These are phyloP conservation scores for Rhinella marina DNA, from an alignment of 2,797 vertebrate genomes.

Conservation along the genomic window DNA sequence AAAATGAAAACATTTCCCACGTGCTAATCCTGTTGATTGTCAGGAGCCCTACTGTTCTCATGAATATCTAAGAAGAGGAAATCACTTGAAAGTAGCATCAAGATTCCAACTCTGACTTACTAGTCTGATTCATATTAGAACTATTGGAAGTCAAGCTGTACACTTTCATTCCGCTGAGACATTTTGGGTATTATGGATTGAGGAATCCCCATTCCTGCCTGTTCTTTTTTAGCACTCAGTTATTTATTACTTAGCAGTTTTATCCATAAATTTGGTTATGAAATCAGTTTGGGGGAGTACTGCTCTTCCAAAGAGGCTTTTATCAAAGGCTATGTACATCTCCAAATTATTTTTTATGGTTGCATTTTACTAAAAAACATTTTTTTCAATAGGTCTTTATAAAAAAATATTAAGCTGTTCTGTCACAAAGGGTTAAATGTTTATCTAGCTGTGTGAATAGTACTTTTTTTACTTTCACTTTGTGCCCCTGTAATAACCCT, in stretches of 20 bases:
- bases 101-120: constrained; percentile 22
- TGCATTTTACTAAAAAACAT: too few species aligned
- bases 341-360: too few species aligned
- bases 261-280: constrained; percentile 34
- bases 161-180: constrained; percentile 25
- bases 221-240: constrained; percentile 29
- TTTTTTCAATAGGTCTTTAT: too few species aligned
- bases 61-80: constrained; percentile 17
- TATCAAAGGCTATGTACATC: background rate
- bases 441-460: too few species aligned
- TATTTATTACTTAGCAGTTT: constrained; percentile 38
- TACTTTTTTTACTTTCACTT: too few species aligned
- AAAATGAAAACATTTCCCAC: constrained; percentile 31
- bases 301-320: constrained; percentile 4
- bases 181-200: constrained; percentile 28
- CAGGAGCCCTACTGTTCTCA: constrained; percentile 34
- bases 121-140: background rate
- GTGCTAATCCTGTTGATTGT: constrained; percentile 28
- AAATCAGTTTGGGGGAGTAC: background rate
- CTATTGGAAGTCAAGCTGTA: constrained; percentile 24
- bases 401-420: too few species aligned
- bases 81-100: constrained; percentile 21
- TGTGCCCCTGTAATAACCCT: too few species aligned
- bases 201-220: constrained; percentile 34
- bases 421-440: too few species aligned